Evolutionary conservation across 1,140 invertebrate species (phyloP).

Genomic region (Caenorhabditis latens): DNA sequence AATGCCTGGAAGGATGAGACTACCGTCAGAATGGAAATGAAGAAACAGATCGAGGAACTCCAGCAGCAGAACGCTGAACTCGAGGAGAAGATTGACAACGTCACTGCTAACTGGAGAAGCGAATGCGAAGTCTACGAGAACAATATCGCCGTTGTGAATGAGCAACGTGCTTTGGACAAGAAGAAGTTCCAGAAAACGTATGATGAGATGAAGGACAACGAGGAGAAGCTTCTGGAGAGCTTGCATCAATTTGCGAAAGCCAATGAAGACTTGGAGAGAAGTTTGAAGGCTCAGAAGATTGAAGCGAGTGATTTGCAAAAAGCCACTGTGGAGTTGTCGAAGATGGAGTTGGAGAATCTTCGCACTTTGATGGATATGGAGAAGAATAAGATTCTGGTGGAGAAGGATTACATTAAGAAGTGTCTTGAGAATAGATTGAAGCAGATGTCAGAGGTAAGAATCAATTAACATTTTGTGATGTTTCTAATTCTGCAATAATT

Average conservation of each 20-base stretch:
- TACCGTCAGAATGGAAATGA: neutral
- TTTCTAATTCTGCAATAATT: too few relatives aligned
- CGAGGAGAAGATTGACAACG: neutral
- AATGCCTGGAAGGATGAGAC: neutral
- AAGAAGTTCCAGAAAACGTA: neutral
- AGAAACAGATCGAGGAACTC: neutral
- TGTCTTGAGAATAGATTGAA: neutral
- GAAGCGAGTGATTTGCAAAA: neutral
- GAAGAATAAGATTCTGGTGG: neutral
- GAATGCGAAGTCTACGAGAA: neutral
- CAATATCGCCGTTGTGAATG: neutral
- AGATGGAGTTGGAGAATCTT: neutral
- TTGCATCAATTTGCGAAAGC: neutral
- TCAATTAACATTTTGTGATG: too few relatives aligned
- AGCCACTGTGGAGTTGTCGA: neutral
- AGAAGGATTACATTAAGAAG: neutral
- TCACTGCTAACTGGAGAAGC: neutral
- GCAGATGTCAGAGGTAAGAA: neutral
- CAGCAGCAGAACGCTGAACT: neutral
- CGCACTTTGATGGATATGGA: neutral
- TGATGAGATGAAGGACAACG: neutral
- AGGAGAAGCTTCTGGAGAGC: neutral
- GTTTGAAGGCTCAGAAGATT: neutral
- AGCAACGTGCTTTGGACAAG: neutral
- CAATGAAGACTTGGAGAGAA: neutral